Percentiles rank a stretch among this genome's conserved stretches.
Conservation (phyloP, 1,140 invertebrate species). For the Macrotrachela quadricornifera region DNA sequence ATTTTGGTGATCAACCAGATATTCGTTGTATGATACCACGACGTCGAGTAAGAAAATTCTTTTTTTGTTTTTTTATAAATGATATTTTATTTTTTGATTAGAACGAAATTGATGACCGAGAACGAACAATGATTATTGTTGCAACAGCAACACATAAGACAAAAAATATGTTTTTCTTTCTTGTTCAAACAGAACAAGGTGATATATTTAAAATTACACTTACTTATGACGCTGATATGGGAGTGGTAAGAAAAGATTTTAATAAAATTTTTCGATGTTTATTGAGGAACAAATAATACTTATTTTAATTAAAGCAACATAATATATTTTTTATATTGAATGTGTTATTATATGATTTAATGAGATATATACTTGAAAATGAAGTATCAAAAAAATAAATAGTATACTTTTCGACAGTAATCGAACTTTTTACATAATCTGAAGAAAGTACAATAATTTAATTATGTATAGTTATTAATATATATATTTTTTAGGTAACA, state of each 20-base stretch:
- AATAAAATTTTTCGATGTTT: neutral
- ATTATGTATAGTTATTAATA: too few relatives aligned
- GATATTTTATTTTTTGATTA: constrained; percentile 45
- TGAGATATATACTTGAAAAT: too few relatives aligned
- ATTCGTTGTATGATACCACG: constrained; percentile 94
- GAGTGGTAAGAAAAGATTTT: neutral
- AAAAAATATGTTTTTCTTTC: constrained; percentile 76
- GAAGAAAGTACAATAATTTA: too few relatives aligned
- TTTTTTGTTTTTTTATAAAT: constrained; percentile 15
- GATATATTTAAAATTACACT: constrained; percentile 45
- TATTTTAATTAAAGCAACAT: too few relatives aligned
- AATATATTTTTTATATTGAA: constrained; percentile 4
- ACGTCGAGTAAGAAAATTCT: constrained; percentile 40
- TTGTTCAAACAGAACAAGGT: constrained; percentile 56
- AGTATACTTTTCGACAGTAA: too few relatives aligned
- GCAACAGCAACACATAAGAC: constrained; percentile 97
- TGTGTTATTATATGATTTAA: too few relatives aligned
- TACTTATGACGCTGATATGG: constrained; percentile 91
- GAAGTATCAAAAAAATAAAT: too few relatives aligned
- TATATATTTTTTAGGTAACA: constrained; percentile 43
- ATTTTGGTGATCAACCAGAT: constrained; percentile 94
- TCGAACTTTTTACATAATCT: too few relatives aligned
- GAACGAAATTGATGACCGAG: constrained; percentile 98
- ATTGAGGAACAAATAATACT: neutral
- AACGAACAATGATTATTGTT: constrained; percentile 96